Conservation (phyloP, 2,888 invertebrate species). For the Epinotia nisella region DNA sequence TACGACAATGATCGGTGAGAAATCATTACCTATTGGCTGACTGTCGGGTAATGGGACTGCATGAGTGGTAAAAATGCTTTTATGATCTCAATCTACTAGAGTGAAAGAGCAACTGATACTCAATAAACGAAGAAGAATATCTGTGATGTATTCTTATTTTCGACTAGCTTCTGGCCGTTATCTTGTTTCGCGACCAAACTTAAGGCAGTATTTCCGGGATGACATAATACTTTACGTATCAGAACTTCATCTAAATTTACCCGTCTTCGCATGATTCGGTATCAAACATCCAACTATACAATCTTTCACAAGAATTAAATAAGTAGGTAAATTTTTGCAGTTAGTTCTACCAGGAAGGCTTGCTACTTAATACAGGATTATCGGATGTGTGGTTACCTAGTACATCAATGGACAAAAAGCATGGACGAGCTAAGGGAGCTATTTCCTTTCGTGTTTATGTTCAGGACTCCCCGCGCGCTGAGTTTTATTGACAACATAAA, state of each 20-base stretch:
- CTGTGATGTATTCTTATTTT: not conserved
- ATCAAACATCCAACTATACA: not conserved
- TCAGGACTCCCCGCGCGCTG: slow-evolving; percentile 50
- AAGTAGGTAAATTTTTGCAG: not conserved
- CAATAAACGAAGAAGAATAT: not conserved
- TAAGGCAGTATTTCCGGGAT: too few relatives aligned
- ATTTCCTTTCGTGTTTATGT: slow-evolving; percentile 50
- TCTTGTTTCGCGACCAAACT: too few relatives aligned
- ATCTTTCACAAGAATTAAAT: not conserved
- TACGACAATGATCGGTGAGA: slow-evolving; percentile 22
- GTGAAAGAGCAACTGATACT: not conserved
- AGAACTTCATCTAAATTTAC: not conserved
- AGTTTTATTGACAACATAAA: slow-evolving; percentile 81
- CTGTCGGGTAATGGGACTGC: slow-evolving; percentile 18
- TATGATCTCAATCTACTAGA: not conserved
- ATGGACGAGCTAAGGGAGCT: slow-evolving; percentile 36
- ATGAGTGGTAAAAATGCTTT: slow-evolving; percentile 4
- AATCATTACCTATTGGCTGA: slow-evolving; percentile 22
- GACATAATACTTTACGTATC: too few relatives aligned
- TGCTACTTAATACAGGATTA: not conserved
- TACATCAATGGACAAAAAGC: slow-evolving; percentile 38
- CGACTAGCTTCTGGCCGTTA: not conserved
- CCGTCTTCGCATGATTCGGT: not conserved
- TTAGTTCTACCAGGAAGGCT: not conserved
- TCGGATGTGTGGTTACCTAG: slow-evolving; percentile 17